These are phyloP conservation scores for Sylvicola cinctus DNA, from an alignment of 2,888 invertebrate genomes.

Conservation along the genomic window DNA sequence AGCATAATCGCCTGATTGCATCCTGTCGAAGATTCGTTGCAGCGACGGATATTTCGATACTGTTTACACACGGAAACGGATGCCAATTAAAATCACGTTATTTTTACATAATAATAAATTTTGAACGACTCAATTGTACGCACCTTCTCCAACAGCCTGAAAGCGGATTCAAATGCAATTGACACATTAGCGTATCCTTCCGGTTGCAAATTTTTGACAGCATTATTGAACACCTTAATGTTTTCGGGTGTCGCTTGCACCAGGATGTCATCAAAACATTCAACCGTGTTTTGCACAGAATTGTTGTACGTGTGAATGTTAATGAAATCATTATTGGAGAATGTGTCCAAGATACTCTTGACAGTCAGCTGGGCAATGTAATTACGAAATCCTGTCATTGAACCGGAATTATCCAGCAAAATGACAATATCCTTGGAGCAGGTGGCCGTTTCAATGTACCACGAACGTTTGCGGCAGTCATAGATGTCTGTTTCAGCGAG, in stretches of 20 bases:
- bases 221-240: slow-evolving; percentile 47
- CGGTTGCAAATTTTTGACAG: slow-evolving; percentile 42
- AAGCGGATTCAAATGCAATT: slow-evolving; percentile 62
- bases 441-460: slow-evolving; percentile 96
- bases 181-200: slow-evolving; percentile 71
- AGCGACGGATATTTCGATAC: slow-evolving; percentile 31
- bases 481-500: slow-evolving; percentile 59
- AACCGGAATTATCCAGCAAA: slow-evolving; percentile 85
- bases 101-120: slow-evolving; percentile 1
- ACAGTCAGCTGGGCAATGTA: slow-evolving; percentile 72
- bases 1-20: slow-evolving; percentile 98
- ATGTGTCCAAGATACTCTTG: slow-evolving; percentile 71
- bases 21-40: slow-evolving; percentile 32
- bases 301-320: slow-evolving; percentile 74
- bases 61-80: slow-evolving; percentile 11
- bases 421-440: slow-evolving; percentile 96
- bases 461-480: slow-evolving; percentile 79
- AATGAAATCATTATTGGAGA: slow-evolving; percentile 95
- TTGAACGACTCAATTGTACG: slow-evolving; percentile 13
- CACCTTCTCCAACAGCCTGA: slow-evolving; percentile 56
- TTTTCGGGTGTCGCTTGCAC: slow-evolving; percentile 83
- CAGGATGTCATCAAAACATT: slow-evolving; percentile 51
- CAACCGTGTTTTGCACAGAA: slow-evolving; percentile 48
- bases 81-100: neutral
- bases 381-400: slow-evolving; percentile 72